Base-by-base conservation (phyloP, 2,888 invertebrate species). In the Chymomyza procnemis region DNA sequence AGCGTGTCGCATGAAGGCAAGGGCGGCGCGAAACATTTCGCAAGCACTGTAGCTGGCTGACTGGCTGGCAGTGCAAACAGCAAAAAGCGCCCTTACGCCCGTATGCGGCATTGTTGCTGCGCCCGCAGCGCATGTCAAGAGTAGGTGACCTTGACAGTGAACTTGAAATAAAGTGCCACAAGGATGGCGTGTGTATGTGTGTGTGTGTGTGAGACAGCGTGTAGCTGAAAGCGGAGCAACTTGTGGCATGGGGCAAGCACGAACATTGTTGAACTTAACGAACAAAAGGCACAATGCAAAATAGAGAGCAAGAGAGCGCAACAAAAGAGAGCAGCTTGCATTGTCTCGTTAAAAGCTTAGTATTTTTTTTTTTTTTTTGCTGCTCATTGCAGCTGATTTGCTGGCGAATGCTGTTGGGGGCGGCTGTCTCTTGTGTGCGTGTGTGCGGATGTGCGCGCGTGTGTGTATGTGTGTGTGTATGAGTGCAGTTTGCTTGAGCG, bases 141-240 rank as follows among this genome's bases (percentile, higher is more conserved):
- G 92, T 93, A 92, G 92, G 93, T 93, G 94, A 94, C 95, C 95
- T 95, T 95, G 95, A 94, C 94, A 95, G 93, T 95, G 95, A 95
- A 94, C 94, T 94, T 94, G 94, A 93, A 94, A 93, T 88, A 85
- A 81, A 72, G 50, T 71, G 81, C 85, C 75, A 88, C 87, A 90
- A 90, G 88, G 89, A 88, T 89, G 88, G 76, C 58, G 55, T 59
- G n/a, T n/a, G n/a, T n/a, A n/a, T 72, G 52, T 67, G 50, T 66
- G 19, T 54, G 16, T 67, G 65, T 59, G 19, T 52, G 66, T 19
- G 64, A 64, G 67, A 68, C 70, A 22, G 21, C 57, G 56, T 61
- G 73, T 46, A 71, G 69, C 68, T n/a, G 61, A 65, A 75, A 14
- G 68, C 69, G 55, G 12, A 16, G 54, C 58, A 19, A 59, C 19